Conservation (phyloP, 2,888 invertebrate species). For the Drosophila recens region DNA sequence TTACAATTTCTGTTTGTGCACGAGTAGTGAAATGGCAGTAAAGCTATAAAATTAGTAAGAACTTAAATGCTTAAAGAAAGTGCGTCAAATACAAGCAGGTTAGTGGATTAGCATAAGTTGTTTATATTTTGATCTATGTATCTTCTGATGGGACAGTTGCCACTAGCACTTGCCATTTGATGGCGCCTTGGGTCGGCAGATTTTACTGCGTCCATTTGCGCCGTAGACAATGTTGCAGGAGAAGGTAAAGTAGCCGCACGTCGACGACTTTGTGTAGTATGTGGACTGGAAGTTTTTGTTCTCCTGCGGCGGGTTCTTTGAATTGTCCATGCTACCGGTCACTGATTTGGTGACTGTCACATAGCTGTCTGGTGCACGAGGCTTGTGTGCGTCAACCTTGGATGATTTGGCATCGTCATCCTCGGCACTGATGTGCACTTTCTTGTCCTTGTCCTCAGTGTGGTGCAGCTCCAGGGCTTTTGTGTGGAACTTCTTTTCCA, state of each 20-base stretch:
- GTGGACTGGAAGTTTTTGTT: constrained; percentile 91
- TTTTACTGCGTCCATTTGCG: constrained; percentile 91
- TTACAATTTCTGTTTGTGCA: constrained; percentile 59
- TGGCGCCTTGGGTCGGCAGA: constrained; percentile 92
- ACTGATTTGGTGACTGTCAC: constrained; percentile 93
- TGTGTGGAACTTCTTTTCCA: constrained; percentile 84
- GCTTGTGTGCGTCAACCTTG: constrained; percentile 56
- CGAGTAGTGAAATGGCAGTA: constrained; percentile 58
- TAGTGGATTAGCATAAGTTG: constrained; percentile 44
- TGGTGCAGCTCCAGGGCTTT: constrained; percentile 81
- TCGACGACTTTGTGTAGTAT: constrained; percentile 94
- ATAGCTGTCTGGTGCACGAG: constrained; percentile 88
- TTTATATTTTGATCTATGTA: constrained; percentile 47
- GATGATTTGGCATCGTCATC: constrained; percentile 58
- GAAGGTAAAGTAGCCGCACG: constrained; percentile 94
- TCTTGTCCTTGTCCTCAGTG: constrained; percentile 61
- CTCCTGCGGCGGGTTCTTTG: constrained; percentile 87
- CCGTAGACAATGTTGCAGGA: constrained; percentile 93
- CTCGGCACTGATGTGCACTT: constrained; percentile 73
- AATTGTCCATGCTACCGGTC: constrained; percentile 89
- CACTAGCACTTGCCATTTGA: constrained; percentile 89
- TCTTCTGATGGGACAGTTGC: constrained; percentile 3
- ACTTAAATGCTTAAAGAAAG: constrained; percentile 57
- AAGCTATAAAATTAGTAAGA: constrained; percentile 51
- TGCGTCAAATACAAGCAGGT: constrained; percentile 59